A percentile compares a stretch with the other conserved stretches of the same genome.
phyloP scores from a whole-genome alignment of 2,888 invertebrate species.

The Atrina japonica region DNA sequence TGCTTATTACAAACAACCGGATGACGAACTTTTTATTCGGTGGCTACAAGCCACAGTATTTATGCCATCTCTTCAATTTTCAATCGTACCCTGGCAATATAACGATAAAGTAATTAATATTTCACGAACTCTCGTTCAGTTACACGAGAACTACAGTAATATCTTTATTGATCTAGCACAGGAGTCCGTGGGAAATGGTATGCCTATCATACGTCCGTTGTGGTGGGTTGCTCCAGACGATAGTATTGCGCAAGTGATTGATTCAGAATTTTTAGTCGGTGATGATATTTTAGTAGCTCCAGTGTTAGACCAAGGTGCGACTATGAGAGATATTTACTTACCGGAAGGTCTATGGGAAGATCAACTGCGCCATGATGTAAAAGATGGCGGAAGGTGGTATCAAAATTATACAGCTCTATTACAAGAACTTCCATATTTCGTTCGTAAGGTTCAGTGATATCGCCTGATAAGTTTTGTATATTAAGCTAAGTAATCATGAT shows the following conservation, averaged over 20 bases:
- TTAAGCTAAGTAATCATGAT: too few relatives aligned
- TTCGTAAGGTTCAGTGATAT: too few relatives aligned
- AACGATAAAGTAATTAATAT: slow-evolving; percentile 61
- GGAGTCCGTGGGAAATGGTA: slow-evolving; percentile 71
- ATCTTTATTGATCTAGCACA: slow-evolving; percentile 64
- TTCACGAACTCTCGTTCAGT: slow-evolving; percentile 56
- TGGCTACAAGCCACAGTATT: slow-evolving; percentile 95
- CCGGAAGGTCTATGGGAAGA: slow-evolving; percentile 67
- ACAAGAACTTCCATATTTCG: slow-evolving; percentile 65
- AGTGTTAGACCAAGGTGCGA: slow-evolving; percentile 71
- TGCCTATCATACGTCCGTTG: slow-evolving; percentile 94
- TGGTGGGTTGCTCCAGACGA: slow-evolving; percentile 94
- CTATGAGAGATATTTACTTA: slow-evolving; percentile 72
- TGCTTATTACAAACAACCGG: slow-evolving; percentile 68
- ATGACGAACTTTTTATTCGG: slow-evolving; percentile 84
- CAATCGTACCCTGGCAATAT: slow-evolving; percentile 82
- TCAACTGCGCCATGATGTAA: slow-evolving; percentile 29
- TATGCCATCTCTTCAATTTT: slow-evolving; percentile 94
- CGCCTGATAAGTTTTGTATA: too few relatives aligned
- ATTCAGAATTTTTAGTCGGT: slow-evolving; percentile 83
- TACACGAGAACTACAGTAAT: slow-evolving; percentile 65
- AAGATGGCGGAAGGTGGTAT: slow-evolving; percentile 61
- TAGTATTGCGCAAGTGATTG: slow-evolving; percentile 88
- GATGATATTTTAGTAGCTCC: slow-evolving; percentile 78
- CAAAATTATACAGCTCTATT: slow-evolving; percentile 55